These are phyloP conservation scores for Macrophya alboannulata DNA, from an alignment of 2,888 invertebrate genomes.

Conservation along the genomic window DNA sequence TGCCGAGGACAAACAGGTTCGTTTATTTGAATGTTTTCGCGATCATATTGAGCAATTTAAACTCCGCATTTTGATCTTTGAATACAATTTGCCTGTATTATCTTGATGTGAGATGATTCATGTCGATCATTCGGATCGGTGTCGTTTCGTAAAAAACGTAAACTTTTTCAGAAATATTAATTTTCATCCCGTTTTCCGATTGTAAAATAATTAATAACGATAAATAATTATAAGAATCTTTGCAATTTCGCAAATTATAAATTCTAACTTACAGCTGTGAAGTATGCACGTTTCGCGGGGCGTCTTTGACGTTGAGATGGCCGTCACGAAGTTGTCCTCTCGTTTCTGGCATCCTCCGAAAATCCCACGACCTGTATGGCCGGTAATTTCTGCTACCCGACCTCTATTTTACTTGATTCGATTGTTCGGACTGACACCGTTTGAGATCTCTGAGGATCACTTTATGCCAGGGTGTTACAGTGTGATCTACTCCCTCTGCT, in stretches of 20 bases:
- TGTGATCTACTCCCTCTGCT: conserved; percentile 63
- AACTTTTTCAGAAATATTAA: not conserved
- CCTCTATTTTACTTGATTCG: conserved; percentile 70
- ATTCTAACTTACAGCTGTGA: not conserved
- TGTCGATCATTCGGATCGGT: not conserved
- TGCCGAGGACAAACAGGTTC: not conserved
- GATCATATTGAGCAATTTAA: not conserved
- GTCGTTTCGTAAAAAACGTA: not conserved
- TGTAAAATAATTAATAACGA: not conserved
- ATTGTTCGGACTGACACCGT: conserved; percentile 75
- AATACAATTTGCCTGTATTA: not conserved
- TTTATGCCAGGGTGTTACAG: conserved; percentile 66
- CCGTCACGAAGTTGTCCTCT: conserved; percentile 40
- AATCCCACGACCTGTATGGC: conserved; percentile 68
- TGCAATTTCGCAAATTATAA: not conserved
- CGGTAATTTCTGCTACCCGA: conserved; percentile 71
- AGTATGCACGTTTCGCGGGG: conserved; percentile 26
- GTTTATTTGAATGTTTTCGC: not conserved
- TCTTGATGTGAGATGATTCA: not conserved
- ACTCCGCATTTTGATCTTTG: not conserved
- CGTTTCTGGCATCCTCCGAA: conserved; percentile 40
- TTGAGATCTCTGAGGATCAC: conserved; percentile 68
- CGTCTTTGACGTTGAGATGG: conserved; percentile 48
- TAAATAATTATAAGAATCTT: not conserved
- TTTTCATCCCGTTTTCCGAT: not conserved